Evolutionary conservation across 1,140 invertebrate species (phyloP), one percentile per base, ranked within the genome.

Genomic region (Rhagoletis zephyria): DNA sequence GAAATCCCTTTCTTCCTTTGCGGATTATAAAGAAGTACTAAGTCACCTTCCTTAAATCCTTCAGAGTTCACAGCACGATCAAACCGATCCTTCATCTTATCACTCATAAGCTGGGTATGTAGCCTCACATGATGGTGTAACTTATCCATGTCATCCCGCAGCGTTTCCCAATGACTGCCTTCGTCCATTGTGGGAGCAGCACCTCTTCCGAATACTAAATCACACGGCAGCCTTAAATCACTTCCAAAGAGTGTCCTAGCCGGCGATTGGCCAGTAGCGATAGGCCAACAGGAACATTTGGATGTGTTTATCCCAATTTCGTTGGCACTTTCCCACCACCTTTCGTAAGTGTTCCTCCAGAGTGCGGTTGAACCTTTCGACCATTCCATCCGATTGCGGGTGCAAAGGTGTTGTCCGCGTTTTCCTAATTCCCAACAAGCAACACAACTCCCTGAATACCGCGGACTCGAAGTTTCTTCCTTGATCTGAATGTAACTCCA

Each of bases 401-500:
- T 30, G 30, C 30, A 30, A 30, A 30, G 30, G 30, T 30, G 30
- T 30, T 30, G 30, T 30, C 30, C 91, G 67, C 1, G 91, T 93
- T 81, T 90, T 92, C 10, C 89, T 45, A 0, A 93, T 90, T 3
- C 89, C 90, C 9, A 93, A 56, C 9, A 91, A 12, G 7, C 87
- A 60, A n/a, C 88, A 90, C 16, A 90, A 30, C 63, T 90, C 88
- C 86, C 90, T 70, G 70, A 91, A 92, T 51, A 81, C n/a, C 12
- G 16, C 61, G n/a, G 89, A 89, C 67, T 90, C 88, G 86, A 93
- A 93, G 86, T 92, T 92, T 16, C 89, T 45, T 1, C 92, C 93
- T 87, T 92, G 90, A 87, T 94, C 93, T 0, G 92, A 90, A 86
- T 91, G 90, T 12, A 93, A 87, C 89, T 88, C 10, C 88, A 61